Conservation (phyloP, 2,888 invertebrate genomes). For the Synergus laeviventris region DNA sequence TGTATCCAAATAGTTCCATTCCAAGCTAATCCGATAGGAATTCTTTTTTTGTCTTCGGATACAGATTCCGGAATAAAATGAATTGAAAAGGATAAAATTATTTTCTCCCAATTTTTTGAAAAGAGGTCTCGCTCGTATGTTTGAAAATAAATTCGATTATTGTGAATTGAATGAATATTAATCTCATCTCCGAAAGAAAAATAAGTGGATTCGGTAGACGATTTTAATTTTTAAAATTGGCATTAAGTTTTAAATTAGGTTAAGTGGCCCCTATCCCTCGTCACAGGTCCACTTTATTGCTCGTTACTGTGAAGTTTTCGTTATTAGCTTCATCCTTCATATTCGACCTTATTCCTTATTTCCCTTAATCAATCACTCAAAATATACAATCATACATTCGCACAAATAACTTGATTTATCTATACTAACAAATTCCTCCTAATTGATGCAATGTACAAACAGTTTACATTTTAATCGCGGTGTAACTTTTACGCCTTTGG, state of each 20-base stretch:
- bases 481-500: conserved; percentile 23
- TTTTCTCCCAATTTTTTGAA: not conserved
- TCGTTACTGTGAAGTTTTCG: not conserved
- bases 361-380: conserved; percentile 3
- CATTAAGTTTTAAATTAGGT: conserved; percentile 18
- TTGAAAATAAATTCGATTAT: not conserved
- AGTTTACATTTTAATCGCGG: conserved; percentile 23
- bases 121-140: not conserved
- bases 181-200: not conserved
- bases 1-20: too few species aligned
- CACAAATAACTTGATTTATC: conserved; percentile 31
- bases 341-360: not conserved
- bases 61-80: too few species aligned
- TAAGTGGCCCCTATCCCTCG: conserved; percentile 22
- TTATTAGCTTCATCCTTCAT: conserved; percentile 13
- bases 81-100: too few species aligned
- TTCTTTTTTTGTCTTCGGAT: too few species aligned
- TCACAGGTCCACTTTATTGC: conserved; percentile 26
- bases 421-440: conserved; percentile 36
- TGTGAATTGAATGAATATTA: not conserved
- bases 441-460: conserved; percentile 40
- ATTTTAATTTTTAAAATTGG: conserved; percentile 28
- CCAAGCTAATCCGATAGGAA: too few species aligned
- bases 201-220: not conserved
- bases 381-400: conserved; percentile 20